Percentiles rank a stretch among this genome's conserved stretches.
These are phyloP conservation scores for Platynereis dumerilii DNA, from an alignment of 2,888 invertebrate species.

Conservation along the genomic window DNA sequence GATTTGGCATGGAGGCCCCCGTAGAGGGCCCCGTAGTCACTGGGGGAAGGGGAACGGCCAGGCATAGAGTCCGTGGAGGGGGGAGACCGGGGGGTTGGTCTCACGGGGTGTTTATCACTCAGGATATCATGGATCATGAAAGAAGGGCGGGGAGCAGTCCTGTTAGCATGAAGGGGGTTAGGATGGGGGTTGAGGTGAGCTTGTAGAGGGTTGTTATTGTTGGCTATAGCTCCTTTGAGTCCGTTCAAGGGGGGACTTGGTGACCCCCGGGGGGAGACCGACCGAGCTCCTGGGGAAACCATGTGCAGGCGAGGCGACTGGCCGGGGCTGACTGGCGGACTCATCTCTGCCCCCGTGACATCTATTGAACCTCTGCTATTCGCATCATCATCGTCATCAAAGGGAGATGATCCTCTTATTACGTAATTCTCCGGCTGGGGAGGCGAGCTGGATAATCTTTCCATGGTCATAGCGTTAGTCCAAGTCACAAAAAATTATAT, in stretches of 20 bases:
- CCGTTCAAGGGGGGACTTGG: not conserved
- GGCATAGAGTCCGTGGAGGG: not conserved
- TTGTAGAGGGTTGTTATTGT: not conserved
- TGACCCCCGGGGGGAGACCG: constrained; percentile 3
- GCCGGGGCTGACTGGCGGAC: constrained; percentile 1
- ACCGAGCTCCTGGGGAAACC: not conserved
- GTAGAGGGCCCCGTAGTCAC: too few relatives aligned
- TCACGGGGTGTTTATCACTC: constrained; percentile 20
- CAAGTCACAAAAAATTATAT: too few relatives aligned
- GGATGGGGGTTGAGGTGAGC: not conserved
- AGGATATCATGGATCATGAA: constrained; percentile 27
- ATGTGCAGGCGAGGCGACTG: not conserved
- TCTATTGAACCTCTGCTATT: too few relatives aligned
- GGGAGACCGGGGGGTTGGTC: constrained; percentile 13
- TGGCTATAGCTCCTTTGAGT: not conserved
- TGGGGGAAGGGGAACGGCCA: not conserved
- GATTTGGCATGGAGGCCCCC: too few relatives aligned
- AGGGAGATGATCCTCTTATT: too few relatives aligned
- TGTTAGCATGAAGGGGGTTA: not conserved
- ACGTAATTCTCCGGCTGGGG: too few relatives aligned
- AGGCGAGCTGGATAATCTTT: too few relatives aligned
- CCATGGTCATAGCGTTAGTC: too few relatives aligned
- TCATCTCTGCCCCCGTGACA: too few relatives aligned
- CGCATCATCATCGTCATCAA: too few relatives aligned
- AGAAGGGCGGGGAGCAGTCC: constrained; percentile 11